Percentiles rank a stretch among this genome's conserved stretches.
Evolutionary conservation across 2,113 vertebrate species (phyloP).

Genomic region (Alectura lathami): DNA sequence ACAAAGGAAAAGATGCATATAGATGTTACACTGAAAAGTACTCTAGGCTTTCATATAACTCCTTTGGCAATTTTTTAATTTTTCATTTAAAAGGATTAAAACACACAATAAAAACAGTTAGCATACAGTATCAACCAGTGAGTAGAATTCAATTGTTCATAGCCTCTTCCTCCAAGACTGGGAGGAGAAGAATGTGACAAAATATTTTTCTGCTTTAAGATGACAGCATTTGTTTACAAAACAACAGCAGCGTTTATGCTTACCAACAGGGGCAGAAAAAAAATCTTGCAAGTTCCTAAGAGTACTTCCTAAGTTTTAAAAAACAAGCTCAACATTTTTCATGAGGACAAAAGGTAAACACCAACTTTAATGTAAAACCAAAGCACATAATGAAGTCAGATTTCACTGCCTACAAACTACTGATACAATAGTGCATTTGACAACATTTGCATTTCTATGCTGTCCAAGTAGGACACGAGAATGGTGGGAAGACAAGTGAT

Average conservation of each 20-base stretch:
- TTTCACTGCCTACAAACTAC: not conserved
- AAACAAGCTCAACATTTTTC: not conserved
- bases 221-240: not conserved
- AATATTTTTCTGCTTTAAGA: not conserved
- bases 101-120: not conserved
- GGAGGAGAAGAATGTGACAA: not conserved
- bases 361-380: not conserved
- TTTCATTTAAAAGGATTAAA: not conserved
- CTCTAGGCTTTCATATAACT: not conserved
- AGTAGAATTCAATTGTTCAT: not conserved
- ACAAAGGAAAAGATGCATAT: not conserved
- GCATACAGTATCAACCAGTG: not conserved
- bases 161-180: not conserved
- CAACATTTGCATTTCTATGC: conserved; percentile 1
- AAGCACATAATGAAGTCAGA: not conserved
- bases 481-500: not conserved
- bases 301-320: not conserved
- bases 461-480: not conserved
- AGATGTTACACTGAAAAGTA: not conserved
- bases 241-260: not conserved
- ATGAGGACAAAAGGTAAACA: not conserved
- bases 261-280: not conserved
- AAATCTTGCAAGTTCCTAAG: not conserved
- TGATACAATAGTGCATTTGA: not conserved
- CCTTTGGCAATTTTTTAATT: not conserved